Conservation (phyloP, 1,140 invertebrate species). For the Adoxophyes honmai region DNA sequence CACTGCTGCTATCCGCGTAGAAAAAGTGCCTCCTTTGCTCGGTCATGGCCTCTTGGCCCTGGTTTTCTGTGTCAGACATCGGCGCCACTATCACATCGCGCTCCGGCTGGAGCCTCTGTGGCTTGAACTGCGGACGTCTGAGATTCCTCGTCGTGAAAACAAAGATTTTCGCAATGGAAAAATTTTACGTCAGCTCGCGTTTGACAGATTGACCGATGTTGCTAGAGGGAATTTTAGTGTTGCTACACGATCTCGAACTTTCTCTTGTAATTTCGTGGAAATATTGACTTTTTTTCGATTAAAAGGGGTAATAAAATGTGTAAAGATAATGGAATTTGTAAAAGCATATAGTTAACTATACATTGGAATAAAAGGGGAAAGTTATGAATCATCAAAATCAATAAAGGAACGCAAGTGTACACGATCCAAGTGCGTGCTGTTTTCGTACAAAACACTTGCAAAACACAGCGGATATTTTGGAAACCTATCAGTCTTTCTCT, state of each 20-base stretch:
- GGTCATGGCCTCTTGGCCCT: conserved; percentile 63
- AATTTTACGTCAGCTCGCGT: conserved; percentile 9
- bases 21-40: conserved; percentile 55
- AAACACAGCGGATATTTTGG: background rate
- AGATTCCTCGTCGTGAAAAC: conserved; percentile 14
- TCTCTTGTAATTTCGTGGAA: too few species aligned
- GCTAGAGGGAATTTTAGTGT: background rate
- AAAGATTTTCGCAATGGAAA: conserved; percentile 14
- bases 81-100: conserved; percentile 61
- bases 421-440: background rate
- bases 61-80: conserved; percentile 63
- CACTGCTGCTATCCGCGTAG: conserved; percentile 67
- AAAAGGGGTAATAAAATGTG: too few species aligned
- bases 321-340: too few species aligned
- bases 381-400: conserved; percentile 12
- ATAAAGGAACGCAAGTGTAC: conserved; percentile 2
- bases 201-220: conserved; percentile 7
- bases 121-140: background rate
- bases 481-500: conserved; percentile 3
- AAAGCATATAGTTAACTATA: too few species aligned
- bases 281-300: too few species aligned
- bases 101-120: conserved; percentile 27
- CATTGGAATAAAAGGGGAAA: too few species aligned
- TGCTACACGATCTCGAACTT: too few species aligned
- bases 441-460: background rate